Base-by-base conservation (phyloP, 2,888 invertebrate genomes). In the Gonocerus acuteangulatus region DNA sequence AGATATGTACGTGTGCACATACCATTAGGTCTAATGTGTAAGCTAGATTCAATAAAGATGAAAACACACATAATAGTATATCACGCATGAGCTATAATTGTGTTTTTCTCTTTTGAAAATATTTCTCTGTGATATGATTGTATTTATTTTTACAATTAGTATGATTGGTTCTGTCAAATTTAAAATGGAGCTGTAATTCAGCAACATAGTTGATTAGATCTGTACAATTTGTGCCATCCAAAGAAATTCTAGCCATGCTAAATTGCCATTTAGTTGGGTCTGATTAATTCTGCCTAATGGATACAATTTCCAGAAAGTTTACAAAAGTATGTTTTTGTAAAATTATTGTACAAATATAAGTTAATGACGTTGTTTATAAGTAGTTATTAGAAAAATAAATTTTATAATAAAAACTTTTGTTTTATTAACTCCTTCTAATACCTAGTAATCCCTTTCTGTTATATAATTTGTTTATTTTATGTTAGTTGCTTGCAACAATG, bases 291-390 rank as follows among this genome's bases (percentile, higher is more conserved):
- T 54, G 11, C 42, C 22, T 42, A 42, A 36, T 34, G 54, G 39
- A 21, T 11, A n/a, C 15, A 7, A 36, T 42, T 15, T 21, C 51
- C 32, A 51, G 34, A 36, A 42, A 18, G 13, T 48, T 45, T 22
- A 57, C 18, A 44, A 45, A 42, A 32, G 15, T 27, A 57, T 65
- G 60, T 60, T 42, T n/a, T 60, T 63, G 63, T 63, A 65, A 65
- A 65, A 60, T 48, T 49, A 16, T 42, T 65, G 65, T 65, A 65
- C 65, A 65, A 63, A 65, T 65, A 63, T 63, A 65, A 60, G 48
- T 65, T 65, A 65, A 59, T 59, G 62, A 59, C 63, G 61, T 61
- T 65, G 62, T 66, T 86, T 45, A 59, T 48, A 59, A 59, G 59
- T 59, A 59, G 59, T 27, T 18, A 18, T 23, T 59, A 59, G 59